phyloP scores from a whole-genome alignment of 2,888 invertebrate genomes.

The Agapetus fuscipes region DNA sequence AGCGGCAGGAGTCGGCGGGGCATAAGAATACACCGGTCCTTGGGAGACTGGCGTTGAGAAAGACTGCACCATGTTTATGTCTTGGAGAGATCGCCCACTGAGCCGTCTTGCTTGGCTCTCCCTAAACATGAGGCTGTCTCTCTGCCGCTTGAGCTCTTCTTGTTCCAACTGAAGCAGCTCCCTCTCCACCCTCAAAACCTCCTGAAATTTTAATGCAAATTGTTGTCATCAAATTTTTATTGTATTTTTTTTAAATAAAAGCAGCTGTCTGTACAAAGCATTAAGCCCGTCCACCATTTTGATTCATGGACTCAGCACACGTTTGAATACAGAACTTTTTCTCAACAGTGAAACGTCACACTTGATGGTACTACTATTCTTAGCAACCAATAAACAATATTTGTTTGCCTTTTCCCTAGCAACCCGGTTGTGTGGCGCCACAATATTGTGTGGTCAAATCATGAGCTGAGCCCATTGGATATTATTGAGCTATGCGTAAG shows the following conservation, averaged over 20 bases:
- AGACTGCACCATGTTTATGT: slow-evolving; percentile 38
- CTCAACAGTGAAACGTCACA: too few species aligned
- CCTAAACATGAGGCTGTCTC: slow-evolving; percentile 58
- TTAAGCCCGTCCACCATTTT: too few species aligned
- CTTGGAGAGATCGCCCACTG: slow-evolving; percentile 53
- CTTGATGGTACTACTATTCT: too few species aligned
- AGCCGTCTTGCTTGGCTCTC: slow-evolving; percentile 51
- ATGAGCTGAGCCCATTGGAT: too few species aligned
- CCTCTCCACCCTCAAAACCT: slow-evolving; percentile 68
- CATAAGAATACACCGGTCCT: slow-evolving; percentile 18
- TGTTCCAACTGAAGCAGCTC: slow-evolving; percentile 68
- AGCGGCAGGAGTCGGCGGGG: slow-evolving; percentile 18
- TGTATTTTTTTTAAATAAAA: background rate
- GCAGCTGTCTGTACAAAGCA: too few species aligned
- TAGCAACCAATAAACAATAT: too few species aligned
- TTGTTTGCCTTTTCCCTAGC: too few species aligned
- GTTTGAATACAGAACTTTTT: too few species aligned
- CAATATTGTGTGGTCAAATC: too few species aligned
- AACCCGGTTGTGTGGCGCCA: too few species aligned
- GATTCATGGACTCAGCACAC: too few species aligned
- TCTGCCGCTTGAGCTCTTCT: slow-evolving; percentile 65
- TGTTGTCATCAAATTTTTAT: background rate
- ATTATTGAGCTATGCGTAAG: too few species aligned
- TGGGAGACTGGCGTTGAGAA: slow-evolving; percentile 12
- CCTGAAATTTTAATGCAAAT: slow-evolving; percentile 30